Percentiles rank a stretch among this genome's conserved stretches.
Evolutionary conservation across 2,888 invertebrate species (phyloP).

Genomic region (Brachypalpus laphriformis): DNA sequence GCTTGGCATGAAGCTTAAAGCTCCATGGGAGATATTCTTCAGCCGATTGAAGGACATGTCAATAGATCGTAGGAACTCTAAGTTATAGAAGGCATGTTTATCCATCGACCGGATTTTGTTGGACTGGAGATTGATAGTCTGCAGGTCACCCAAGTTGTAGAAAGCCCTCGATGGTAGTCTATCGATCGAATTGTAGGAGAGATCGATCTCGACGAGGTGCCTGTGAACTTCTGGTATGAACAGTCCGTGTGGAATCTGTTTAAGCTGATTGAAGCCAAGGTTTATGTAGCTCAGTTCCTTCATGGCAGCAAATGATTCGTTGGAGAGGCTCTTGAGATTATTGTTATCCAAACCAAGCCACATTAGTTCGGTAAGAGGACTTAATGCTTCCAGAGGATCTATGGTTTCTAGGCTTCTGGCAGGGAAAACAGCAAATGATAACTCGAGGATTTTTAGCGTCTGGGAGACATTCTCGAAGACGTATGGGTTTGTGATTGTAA

Average conservation of each 20-base stretch:
- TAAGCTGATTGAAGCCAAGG: slow-evolving; percentile 92
- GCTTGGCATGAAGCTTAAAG: slow-evolving; percentile 90
- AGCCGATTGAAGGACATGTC: slow-evolving; percentile 93
- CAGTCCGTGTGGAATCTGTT: slow-evolving; percentile 87
- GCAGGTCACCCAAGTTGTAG: slow-evolving; percentile 87
- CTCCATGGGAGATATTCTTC: slow-evolving; percentile 87
- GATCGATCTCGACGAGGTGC: slow-evolving; percentile 89
- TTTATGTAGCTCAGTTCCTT: slow-evolving; percentile 91
- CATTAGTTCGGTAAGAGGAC: slow-evolving; percentile 88
- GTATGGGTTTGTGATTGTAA: slow-evolving; percentile 91
- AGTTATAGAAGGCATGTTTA: slow-evolving; percentile 89
- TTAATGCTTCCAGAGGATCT: slow-evolving; percentile 91
- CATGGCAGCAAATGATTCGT: slow-evolving; percentile 88
- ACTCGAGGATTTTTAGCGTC: slow-evolving; percentile 91
- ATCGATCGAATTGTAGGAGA: slow-evolving; percentile 92
- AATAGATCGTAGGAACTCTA: slow-evolving; percentile 91
- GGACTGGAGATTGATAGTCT: slow-evolving; percentile 90
- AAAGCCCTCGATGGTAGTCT: slow-evolving; percentile 88
- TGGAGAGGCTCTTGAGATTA: slow-evolving; percentile 89
- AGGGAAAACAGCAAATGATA: slow-evolving; percentile 92
- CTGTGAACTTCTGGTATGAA: slow-evolving; percentile 88
- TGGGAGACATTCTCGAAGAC: slow-evolving; percentile 91
- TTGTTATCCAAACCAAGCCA: slow-evolving; percentile 95
- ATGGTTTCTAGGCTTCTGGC: slow-evolving; percentile 80
- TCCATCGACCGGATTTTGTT: slow-evolving; percentile 90